Percentiles rank a stretch among this genome's conserved stretches.
These are phyloP conservation scores for Drepana arcuata DNA, from an alignment of 1,140 invertebrate genomes.

Conservation along the genomic window DNA sequence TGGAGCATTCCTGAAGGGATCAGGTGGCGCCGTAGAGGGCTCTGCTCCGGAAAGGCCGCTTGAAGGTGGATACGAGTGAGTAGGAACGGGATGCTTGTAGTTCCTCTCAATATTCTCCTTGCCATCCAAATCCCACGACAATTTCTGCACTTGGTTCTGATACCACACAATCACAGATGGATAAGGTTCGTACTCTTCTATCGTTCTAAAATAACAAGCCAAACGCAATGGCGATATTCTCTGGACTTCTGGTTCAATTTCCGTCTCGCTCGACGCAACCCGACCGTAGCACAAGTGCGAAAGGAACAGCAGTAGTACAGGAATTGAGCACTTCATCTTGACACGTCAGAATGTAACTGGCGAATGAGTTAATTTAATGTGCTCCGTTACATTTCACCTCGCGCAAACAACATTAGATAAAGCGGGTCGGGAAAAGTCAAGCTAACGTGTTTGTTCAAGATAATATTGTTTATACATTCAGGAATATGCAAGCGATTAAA, in stretches of 20 bases:
- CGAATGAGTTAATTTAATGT: constrained; percentile 12
- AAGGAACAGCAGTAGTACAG: constrained; percentile 13
- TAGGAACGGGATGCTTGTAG: constrained; percentile 7
- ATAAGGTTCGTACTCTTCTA: constrained; percentile 15
- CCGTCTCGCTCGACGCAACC: constrained; percentile 12
- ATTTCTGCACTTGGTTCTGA: constrained; percentile 12
- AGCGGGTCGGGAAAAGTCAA: constrained; percentile 14
- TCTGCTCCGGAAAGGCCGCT: constrained; percentile 17
- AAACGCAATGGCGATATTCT: constrained; percentile 5
- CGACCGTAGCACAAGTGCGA: constrained; percentile 9
- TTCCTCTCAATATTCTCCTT: constrained; percentile 9
- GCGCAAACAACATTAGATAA: constrained; percentile 15
- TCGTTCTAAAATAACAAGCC: constrained; percentile 14
- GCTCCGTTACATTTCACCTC: constrained; percentile 3
- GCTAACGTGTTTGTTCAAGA: constrained; percentile 10
- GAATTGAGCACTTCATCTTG: constrained; percentile 19
- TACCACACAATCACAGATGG: constrained; percentile 23
- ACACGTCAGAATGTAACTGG: constrained; percentile 2
- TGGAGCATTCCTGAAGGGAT: constrained; percentile 17
- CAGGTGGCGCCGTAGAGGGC: neutral
- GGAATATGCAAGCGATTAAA: no score
- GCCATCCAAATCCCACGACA: constrained; percentile 18
- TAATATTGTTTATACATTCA: constrained; percentile 11
- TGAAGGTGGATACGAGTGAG: constrained; percentile 14
- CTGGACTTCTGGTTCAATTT: constrained; percentile 5